These are phyloP conservation scores for Medauroidea extradentata DNA, from an alignment of 1,140 invertebrate species.

Conservation along the genomic window DNA sequence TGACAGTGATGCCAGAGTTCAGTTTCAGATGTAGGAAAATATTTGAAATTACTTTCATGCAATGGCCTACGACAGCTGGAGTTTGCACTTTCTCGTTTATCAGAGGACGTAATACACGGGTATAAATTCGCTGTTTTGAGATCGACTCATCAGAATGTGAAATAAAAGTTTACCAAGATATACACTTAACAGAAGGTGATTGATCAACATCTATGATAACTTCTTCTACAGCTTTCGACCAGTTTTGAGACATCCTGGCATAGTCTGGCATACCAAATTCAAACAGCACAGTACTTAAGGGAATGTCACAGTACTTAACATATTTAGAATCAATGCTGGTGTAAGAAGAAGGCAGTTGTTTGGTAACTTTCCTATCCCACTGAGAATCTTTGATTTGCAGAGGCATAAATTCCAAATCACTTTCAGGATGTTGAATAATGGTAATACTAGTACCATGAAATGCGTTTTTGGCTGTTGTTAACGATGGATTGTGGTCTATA, in stretches of 20 bases:
- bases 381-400: background rate
- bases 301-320: background rate
- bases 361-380: background rate
- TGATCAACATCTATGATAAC: too few species aligned
- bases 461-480: background rate
- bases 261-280: background rate
- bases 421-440: background rate
- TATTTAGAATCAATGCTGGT: background rate
- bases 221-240: too few species aligned
- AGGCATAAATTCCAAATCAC: too few species aligned
- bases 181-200: background rate
- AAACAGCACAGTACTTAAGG: background rate
- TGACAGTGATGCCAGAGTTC: background rate
- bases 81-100: background rate
- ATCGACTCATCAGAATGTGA: too few species aligned
- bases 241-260: background rate
- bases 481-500: conserved; percentile 1
- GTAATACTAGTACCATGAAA: background rate
- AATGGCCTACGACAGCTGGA: background rate
- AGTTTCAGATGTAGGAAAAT: background rate
- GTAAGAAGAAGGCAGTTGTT: background rate
- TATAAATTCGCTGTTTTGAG: too few species aligned
- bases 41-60: background rate
- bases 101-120: background rate
- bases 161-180: background rate